These are phyloP conservation scores for Apaloderma vittatum DNA, from an alignment of 2,113 vertebrate species.

Conservation along the genomic window DNA sequence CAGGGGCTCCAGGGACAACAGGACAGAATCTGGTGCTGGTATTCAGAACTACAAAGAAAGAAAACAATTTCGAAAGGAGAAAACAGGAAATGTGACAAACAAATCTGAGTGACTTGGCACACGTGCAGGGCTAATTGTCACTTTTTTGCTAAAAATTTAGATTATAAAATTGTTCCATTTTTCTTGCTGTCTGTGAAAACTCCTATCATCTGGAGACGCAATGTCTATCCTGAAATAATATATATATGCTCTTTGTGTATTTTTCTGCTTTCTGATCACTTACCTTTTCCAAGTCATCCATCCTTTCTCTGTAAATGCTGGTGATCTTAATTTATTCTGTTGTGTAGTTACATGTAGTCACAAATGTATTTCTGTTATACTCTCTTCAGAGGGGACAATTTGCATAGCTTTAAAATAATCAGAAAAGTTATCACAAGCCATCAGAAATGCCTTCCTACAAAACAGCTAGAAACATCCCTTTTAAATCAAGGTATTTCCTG, in stretches of 20 bases:
- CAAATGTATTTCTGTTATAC: neutral
- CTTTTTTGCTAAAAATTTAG: neutral
- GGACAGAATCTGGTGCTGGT: neutral
- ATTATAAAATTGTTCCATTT: neutral
- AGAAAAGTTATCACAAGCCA: neutral
- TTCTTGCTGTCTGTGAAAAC: neutral
- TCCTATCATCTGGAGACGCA: neutral
- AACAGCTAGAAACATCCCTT: neutral
- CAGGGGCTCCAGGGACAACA: neutral
- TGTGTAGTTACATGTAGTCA: neutral
- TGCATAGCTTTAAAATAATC: neutral
- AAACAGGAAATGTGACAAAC: neutral
- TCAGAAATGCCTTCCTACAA: neutral
- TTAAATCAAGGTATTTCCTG: neutral
- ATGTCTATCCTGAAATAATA: neutral
- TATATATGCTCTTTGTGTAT: neutral
- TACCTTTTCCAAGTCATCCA: neutral
- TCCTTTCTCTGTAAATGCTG: neutral
- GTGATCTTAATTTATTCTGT: neutral
- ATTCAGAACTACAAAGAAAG: neutral
- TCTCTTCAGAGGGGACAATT: neutral
- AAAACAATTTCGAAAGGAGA: neutral
- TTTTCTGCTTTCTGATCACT: constrained; percentile 25
- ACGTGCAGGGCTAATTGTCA: neutral
- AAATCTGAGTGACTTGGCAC: neutral